Evolutionary conservation across 30 jellyfish, hydroid and myxozoan species (phyloP).

Genomic region (Nemopilema nomurai): DNA sequence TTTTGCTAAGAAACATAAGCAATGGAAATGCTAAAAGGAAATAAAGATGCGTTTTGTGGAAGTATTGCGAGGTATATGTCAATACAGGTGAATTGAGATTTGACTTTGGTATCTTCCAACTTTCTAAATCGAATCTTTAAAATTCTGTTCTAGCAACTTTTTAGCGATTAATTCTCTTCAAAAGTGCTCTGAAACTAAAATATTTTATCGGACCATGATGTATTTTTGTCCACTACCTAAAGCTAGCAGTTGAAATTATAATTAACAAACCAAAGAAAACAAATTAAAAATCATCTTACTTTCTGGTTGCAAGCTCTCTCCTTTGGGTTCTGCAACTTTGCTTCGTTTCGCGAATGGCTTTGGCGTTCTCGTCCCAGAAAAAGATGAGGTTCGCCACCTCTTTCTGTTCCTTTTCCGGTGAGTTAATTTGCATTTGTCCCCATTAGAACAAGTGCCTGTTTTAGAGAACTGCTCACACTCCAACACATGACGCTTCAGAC

Average conservation of each 20-base stretch:
- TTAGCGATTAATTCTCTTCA: too few relatives aligned
- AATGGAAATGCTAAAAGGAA: too few relatives aligned
- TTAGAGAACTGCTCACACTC: conserved; percentile 75
- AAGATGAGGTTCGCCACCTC: conserved; percentile 58
- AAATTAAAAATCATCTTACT: not conserved
- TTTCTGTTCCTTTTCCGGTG: conserved; percentile 60
- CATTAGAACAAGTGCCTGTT: conserved; percentile 69
- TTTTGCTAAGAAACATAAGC: too few relatives aligned
- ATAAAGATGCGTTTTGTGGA: too few relatives aligned
- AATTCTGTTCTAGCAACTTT: too few relatives aligned
- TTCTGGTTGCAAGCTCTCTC: not conserved
- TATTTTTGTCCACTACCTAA: too few relatives aligned
- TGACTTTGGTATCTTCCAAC: too few relatives aligned
- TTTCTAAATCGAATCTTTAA: too few relatives aligned
- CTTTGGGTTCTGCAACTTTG: not conserved
- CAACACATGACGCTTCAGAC: conserved; percentile 78
- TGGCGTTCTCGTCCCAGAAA: conserved; percentile 84
- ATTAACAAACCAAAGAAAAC: not conserved
- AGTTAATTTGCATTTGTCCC: conserved; percentile 66
- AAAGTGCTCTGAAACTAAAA: too few relatives aligned
- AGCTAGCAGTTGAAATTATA: not conserved
- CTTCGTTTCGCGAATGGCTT: conserved; percentile 39
- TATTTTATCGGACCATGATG: too few relatives aligned
- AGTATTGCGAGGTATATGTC: too few relatives aligned
- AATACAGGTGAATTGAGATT: too few relatives aligned